phyloP scores from a whole-genome alignment of 2,888 invertebrate genomes.

The Cryptocephalus moraei region DNA sequence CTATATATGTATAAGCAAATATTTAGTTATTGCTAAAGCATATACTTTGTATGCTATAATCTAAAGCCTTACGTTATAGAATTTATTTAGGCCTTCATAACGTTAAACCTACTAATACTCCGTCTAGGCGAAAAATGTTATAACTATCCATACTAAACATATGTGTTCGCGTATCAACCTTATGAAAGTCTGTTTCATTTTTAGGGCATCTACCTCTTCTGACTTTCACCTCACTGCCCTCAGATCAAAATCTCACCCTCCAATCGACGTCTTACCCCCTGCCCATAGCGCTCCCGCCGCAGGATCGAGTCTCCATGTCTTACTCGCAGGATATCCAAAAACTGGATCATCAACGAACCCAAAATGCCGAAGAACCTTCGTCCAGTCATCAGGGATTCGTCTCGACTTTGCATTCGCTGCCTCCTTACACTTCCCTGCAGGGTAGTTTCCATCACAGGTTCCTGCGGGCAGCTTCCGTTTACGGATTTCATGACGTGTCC shows the following conservation, averaged over 20 bases:
- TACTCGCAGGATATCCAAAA: conserved; percentile 10
- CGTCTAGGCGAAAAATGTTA: too few relatives aligned
- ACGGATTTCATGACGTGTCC: conserved; percentile 27
- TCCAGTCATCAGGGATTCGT: conserved; percentile 7
- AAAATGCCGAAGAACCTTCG: neutral
- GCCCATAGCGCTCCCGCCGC: conserved; percentile 10
- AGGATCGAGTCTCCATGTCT: conserved; percentile 11
- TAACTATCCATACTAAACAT: too few relatives aligned
- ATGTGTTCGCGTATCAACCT: too few relatives aligned
- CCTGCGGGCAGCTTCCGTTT: conserved; percentile 30
- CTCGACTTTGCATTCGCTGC: conserved; percentile 17
- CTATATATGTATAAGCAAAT: neutral
- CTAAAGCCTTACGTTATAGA: too few relatives aligned
- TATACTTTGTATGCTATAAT: too few relatives aligned
- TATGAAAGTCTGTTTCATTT: conserved; percentile 2
- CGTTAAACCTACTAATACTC: too few relatives aligned
- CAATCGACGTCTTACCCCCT: neutral
- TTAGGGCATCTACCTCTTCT: conserved; percentile 11
- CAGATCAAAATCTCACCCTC: too few relatives aligned
- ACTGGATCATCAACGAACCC: conserved; percentile 4
- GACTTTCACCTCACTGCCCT: conserved; percentile 6
- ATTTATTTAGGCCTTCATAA: too few relatives aligned
- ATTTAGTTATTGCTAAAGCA: too few relatives aligned
- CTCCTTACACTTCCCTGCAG: conserved; percentile 29
- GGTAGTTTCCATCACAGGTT: conserved; percentile 28